Conservation (phyloP, 2,113 vertebrate species). For the Sinocyclocheilus anophthalmus region DNA sequence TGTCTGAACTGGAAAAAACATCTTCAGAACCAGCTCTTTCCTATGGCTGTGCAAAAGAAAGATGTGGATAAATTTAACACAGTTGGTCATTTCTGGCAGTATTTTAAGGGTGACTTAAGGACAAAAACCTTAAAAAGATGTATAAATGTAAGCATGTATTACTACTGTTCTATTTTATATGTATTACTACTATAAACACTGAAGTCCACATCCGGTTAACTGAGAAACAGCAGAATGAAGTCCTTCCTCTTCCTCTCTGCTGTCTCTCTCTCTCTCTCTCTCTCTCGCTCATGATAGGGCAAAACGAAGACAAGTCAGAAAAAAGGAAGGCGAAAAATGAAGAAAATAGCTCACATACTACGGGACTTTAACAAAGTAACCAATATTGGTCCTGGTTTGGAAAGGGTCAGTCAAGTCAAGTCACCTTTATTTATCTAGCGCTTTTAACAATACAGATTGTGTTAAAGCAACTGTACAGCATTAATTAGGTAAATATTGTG, state of each 20-base stretch:
- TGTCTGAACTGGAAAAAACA: background rate
- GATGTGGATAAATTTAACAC: background rate
- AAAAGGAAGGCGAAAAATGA: background rate
- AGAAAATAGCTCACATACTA: background rate
- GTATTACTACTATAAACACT: no score
- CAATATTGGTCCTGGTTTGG: no score
- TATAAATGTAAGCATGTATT: background rate
- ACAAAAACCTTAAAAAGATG: background rate
- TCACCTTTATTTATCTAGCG: no score
- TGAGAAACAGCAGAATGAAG: conserved; percentile 9
- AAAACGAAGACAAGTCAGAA: background rate
- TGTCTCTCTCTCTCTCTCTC: background rate
- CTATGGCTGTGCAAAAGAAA: background rate
- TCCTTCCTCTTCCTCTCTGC: no score
- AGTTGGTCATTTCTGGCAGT: background rate
- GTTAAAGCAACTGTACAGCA: no score
- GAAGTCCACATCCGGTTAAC: conserved; percentile 1
- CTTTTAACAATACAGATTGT: no score
- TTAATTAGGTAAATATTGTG: no score
- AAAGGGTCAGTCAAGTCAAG: background rate
- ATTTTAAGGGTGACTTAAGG: conserved; percentile 17
- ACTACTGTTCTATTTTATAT: background rate
- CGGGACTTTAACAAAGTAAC: background rate
- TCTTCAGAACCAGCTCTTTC: background rate
- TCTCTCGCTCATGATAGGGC: background rate